A percentile compares a stretch with the other conserved stretches of the same genome.
Conservation (phyloP, 2,888 invertebrate species). For the Onthophagus sagittarius region DNA sequence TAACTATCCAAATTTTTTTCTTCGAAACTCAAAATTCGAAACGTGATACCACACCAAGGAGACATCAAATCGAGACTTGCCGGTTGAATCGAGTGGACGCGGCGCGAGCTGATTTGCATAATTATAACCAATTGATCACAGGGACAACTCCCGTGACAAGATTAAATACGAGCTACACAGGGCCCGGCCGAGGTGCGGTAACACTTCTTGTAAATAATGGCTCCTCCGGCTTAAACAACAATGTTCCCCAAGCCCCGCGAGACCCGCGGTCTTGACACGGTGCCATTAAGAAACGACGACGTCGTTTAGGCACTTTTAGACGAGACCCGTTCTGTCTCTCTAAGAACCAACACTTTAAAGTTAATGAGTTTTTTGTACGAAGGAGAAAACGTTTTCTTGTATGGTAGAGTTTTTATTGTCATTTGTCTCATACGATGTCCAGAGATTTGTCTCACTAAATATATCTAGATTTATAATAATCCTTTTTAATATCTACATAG, state of each 20-base stretch:
- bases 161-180: neutral
- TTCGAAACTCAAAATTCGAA: too few species aligned
- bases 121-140: conserved; percentile 1
- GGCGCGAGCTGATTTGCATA: neutral
- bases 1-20: neutral
- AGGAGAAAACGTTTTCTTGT: neutral
- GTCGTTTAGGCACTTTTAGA: neutral
- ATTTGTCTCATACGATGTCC: neutral
- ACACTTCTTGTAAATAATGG: neutral
- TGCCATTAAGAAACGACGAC: neutral
- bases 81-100: neutral
- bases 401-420: neutral
- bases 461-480: neutral
- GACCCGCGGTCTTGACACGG: neutral
- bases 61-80: neutral
- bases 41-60: neutral
- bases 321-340: neutral
- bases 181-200: neutral
- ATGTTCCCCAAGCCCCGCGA: neutral
- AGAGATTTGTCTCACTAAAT: neutral
- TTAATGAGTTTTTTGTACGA: neutral
- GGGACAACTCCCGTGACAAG: neutral
- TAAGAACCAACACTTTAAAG: neutral
- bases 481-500: too few species aligned
- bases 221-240: neutral